Evolutionary conservation across 1,140 invertebrate species (phyloP), one percentile per base, ranked within the genome.

Genomic region (Bombus superbus): DNA sequence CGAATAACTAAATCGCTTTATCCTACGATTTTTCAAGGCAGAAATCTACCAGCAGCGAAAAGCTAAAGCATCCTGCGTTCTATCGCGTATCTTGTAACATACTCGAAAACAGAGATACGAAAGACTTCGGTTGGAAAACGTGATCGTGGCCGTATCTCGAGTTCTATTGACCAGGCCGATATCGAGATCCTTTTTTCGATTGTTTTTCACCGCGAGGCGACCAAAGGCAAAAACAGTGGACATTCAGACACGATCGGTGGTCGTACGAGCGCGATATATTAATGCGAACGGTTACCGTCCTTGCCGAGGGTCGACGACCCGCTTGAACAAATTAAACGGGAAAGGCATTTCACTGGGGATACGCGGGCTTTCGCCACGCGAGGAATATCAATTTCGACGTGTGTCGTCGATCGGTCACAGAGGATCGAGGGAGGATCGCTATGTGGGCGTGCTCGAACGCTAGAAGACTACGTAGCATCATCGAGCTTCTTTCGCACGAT

Each of bases 271-370:
- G 57, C 53, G 73, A 89, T 85, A 82, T 82, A 81, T 89, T 89
- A 84, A 85, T 83, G 66, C 66, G 81, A 75, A 81, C 81, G 77
- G 89, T 87, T 86, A 42, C 68, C 69, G 72, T 42, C 86, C 83
- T 90, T 90, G 86, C 47, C 68, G 47, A 64, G 44, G 86, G 89
- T 90, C 86, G 77, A 68, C 72, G 84, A 90, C 86, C 86, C 62
- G 40, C 15, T 57, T 22, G 42, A 22, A 73, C 64, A 64, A 80
- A 82, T 81, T 68, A 83, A 79, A 75, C 57, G 77, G 72, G 71
- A 81, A 75, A 88, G 69, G 35, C 86, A 85, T 90, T 90, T 90
- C 81, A 90, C 88, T 83, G 62, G 82, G 77, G 38, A 76, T 53
- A 73, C 38, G 38, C 35, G 78, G 18, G 59, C 89, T 90, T 88